A percentile compares a stretch with the other conserved stretches of the same genome.
Conservation (phyloP, 2,888 invertebrate species). For the Pollenia griseotomentosa region DNA sequence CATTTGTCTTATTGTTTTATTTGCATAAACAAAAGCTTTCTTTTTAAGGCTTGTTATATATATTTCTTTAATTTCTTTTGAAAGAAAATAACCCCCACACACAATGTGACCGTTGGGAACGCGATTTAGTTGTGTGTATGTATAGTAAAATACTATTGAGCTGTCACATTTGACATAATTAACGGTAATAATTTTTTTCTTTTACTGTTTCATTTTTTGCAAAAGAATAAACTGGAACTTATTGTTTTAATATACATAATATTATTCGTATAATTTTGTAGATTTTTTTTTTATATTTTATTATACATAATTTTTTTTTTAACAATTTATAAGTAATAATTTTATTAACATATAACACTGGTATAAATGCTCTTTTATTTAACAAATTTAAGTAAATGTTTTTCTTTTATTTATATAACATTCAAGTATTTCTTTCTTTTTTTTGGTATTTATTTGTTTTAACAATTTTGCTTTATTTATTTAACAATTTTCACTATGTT, state of each 20-base stretch:
- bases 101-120: conserved; percentile 12
- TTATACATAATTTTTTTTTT: not conserved
- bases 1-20: conserved; percentile 50
- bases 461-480: not conserved
- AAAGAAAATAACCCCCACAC: conserved; percentile 35
- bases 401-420: conserved; percentile 51
- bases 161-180: conserved; percentile 68
- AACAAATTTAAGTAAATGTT: conserved; percentile 20
- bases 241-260: not conserved
- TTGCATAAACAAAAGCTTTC: conserved; percentile 66
- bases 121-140: conserved; percentile 47
- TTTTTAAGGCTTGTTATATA: conserved; percentile 58
- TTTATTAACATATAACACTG: conserved; percentile 14
- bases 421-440: not conserved
- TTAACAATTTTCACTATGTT: conserved; percentile 11
- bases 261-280: not conserved
- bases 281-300: not conserved
- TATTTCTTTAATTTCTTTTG: conserved; percentile 1
- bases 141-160: conserved; percentile 31
- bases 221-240: conserved; percentile 12
- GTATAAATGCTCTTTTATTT: conserved; percentile 43
- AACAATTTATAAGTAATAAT: conserved; percentile 7
- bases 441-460: not conserved
- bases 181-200: conserved; percentile 50
- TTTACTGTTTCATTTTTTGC: conserved; percentile 11